phyloP scores from a whole-genome alignment of 92 coral and sea anemone species.

The Palythoa grandiflora region DNA sequence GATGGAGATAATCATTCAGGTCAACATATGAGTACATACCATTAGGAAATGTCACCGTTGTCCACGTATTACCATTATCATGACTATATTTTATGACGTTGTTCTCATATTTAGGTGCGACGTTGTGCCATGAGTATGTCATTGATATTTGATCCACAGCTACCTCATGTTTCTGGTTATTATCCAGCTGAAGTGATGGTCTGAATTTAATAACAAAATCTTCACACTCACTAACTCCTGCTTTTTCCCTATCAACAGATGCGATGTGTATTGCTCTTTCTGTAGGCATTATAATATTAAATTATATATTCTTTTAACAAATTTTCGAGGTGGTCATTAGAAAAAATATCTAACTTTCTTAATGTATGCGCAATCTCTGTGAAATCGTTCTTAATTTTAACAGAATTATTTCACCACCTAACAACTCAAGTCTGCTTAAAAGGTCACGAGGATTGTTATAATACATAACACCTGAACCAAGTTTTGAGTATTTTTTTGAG shows the following conservation, averaged over 20 bases:
- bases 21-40: conserved; percentile 20
- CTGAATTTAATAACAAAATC: conserved; percentile 19
- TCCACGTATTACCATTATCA: background rate
- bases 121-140: conserved; percentile 38
- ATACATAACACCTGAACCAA: too few species aligned
- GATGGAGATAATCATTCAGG: background rate
- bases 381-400: too few species aligned
- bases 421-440: too few species aligned
- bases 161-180: background rate
- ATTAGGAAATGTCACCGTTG: background rate
- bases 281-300: too few species aligned
- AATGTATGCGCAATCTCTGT: too few species aligned
- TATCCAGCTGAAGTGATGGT: background rate
- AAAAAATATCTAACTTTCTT: too few species aligned
- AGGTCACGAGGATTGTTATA: too few species aligned
- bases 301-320: too few species aligned
- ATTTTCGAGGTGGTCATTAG: too few species aligned
- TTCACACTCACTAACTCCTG: background rate
- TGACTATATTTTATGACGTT: background rate
- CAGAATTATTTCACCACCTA: too few species aligned
- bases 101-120: background rate
- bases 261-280: conserved; percentile 12
- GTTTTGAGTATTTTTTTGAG: too few species aligned
- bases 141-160: conserved; percentile 12
- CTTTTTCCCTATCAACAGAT: background rate